phyloP scores from a whole-genome alignment of 2,888 invertebrate species.

The Lasioglossum vierecki region DNA sequence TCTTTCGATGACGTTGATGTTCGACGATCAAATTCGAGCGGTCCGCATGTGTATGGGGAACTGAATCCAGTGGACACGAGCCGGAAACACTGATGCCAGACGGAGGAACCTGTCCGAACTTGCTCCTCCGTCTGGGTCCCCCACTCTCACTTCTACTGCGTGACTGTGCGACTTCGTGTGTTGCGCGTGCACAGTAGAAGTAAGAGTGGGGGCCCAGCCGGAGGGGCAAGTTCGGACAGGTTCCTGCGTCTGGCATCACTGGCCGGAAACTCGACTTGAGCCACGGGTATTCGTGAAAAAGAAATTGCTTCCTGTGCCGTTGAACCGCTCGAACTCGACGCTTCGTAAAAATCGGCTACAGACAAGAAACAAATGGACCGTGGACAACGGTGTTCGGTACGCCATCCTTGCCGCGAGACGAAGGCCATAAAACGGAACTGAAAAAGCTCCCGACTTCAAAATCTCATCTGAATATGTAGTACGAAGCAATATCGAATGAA shows the following conservation, averaged over 20 bases:
- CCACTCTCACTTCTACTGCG: no score
- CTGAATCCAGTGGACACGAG: background rate
- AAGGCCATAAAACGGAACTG: background rate
- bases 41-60: slow-evolving; percentile 7
- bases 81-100: no score
- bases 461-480: background rate
- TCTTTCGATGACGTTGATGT: slow-evolving; percentile 16
- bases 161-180: no score
- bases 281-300: background rate
- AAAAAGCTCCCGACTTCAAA: background rate
- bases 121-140: no score
- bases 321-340: slow-evolving; percentile 10
- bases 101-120: no score
- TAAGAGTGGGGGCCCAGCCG: no score
- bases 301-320: background rate
- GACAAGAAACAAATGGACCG: slow-evolving; percentile 47
- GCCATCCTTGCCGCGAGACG: background rate
- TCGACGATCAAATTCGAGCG: slow-evolving; percentile 24
- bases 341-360: slow-evolving; percentile 16
- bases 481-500: background rate
- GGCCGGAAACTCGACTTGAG: background rate
- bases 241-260: no score
- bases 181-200: no score
- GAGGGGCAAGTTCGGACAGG: no score
- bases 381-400: slow-evolving; percentile 22